Evolutionary conservation across 2,888 invertebrate species (phyloP).

Genomic region (Neoscelio sp.): DNA sequence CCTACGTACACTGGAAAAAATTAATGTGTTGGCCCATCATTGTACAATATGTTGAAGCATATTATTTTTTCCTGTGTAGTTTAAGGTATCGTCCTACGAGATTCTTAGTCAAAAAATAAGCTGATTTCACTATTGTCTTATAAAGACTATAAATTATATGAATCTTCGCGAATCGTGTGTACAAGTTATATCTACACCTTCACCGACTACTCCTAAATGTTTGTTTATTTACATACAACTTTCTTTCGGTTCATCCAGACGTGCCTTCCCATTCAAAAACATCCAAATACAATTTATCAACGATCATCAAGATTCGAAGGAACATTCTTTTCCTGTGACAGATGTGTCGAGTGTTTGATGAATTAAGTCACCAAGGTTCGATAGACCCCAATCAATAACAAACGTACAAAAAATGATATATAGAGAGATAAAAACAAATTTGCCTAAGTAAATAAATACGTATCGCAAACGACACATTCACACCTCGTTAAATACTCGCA

Average conservation of each 20-base stretch:
- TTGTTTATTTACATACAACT: slow-evolving; percentile 42
- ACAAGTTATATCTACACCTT: slow-evolving; percentile 37
- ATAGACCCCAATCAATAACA: not conserved
- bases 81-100: slow-evolving; percentile 34
- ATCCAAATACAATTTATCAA: too few relatives aligned
- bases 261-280: slow-evolving; percentile 14
- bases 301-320: too few relatives aligned
- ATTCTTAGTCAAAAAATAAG: slow-evolving; percentile 53
- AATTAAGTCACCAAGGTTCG: slow-evolving; percentile 31
- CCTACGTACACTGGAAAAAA: slow-evolving; percentile 75
- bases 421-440: not conserved
- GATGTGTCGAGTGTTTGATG: slow-evolving; percentile 17
- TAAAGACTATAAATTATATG: slow-evolving; percentile 52
- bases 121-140: slow-evolving; percentile 38
- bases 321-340: too few relatives aligned
- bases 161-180: slow-evolving; percentile 26
- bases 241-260: slow-evolving; percentile 9
- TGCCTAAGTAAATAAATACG: not conserved
- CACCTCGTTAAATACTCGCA: slow-evolving; percentile 4
- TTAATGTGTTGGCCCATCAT: slow-evolving; percentile 34
- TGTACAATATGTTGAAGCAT: too few relatives aligned
- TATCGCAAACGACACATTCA: slow-evolving; percentile 16
- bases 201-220: too few relatives aligned
- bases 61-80: not conserved
- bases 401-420: slow-evolving; percentile 1